These are phyloP conservation scores for Steinernema khuongi DNA, from an alignment of 1,140 invertebrate genomes.

Conservation along the genomic window DNA sequence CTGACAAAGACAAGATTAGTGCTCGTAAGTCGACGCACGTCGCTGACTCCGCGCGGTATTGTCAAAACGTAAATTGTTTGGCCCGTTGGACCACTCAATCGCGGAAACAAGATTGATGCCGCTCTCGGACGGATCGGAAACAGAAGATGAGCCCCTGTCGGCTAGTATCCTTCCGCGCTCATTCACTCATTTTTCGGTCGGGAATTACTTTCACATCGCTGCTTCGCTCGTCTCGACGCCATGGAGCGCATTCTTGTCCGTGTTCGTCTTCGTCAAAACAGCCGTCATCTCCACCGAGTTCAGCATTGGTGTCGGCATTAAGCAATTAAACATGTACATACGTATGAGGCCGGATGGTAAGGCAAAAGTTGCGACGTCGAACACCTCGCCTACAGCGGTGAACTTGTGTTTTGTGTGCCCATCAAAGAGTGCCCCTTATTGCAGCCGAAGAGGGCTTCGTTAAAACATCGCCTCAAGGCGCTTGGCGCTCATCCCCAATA, in stretches of 20 bases:
- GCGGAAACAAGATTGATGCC: background rate
- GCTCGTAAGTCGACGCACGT: background rate
- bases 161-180: background rate
- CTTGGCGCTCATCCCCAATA: background rate
- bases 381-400: background rate
- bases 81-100: background rate
- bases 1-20: background rate
- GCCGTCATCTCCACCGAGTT: constrained; percentile 1
- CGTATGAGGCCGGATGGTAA: background rate
- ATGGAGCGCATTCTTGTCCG: background rate
- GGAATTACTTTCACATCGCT: constrained; percentile 6
- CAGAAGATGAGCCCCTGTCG: constrained; percentile 4
- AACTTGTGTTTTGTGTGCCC: background rate
- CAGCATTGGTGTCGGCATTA: background rate
- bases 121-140: background rate
- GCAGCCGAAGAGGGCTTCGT: background rate
- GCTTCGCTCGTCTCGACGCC: constrained; percentile 14
- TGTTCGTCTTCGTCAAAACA: background rate
- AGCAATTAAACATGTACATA: constrained; percentile 6
- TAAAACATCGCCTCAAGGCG: constrained; percentile 11
- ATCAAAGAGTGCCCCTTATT: background rate
- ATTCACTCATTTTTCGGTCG: constrained; percentile 13
- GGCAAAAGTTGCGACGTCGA: background rate
- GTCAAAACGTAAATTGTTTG: background rate
- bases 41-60: background rate